Base-by-base conservation (phyloP, 2,888 invertebrate species). In the Hartigia nigra region DNA sequence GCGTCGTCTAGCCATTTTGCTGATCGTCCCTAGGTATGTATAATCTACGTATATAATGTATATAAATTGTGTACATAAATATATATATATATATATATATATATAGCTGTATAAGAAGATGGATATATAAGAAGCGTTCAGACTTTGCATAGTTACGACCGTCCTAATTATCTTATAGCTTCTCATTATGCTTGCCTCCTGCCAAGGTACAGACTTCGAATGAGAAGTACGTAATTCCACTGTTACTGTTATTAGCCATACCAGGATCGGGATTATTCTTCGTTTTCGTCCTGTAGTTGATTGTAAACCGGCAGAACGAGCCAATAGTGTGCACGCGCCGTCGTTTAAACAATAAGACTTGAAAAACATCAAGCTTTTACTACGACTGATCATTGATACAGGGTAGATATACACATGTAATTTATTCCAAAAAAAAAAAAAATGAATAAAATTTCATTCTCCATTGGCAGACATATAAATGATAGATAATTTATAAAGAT, bases 201-300 rank as follows among this genome's bases (percentile, higher is more conserved):
- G 72, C n/a, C n/a, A 69, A 14, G 69, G n/a, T 69, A 69, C 14
- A 31, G n/a, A 31, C 72, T 1, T 14, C 4, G 70, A 70, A 32
- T 3, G 9, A 69, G 31, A 31, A 75, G 74, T 75, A 79, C 79
- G 81, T 80, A 80, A 81, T 81, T 82, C 82, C 81, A 80, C 80
- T 83, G 81, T 81, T 81, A 77, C 81, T 78, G 79, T 81, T 80
- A 82, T 83, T 82, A 83, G 77, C 72, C 9, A 23, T 34, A 12
- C 31, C 32, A 12, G 31, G 12, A 31, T 72, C 23, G 31, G 5
- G 5, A 72, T 72, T 31, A 72, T 12, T 34, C 32, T 31, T 72
- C 72, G 11, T 72, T 72, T 31, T 31, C 14, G 55, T 55, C 23
- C 55, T 23, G 55, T 23, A 1, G 23, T 23, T 55, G 23, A 9